These are phyloP conservation scores for Neomonachus schauinslandi DNA, from an alignment of 2,113 vertebrate species.

Conservation along the genomic window DNA sequence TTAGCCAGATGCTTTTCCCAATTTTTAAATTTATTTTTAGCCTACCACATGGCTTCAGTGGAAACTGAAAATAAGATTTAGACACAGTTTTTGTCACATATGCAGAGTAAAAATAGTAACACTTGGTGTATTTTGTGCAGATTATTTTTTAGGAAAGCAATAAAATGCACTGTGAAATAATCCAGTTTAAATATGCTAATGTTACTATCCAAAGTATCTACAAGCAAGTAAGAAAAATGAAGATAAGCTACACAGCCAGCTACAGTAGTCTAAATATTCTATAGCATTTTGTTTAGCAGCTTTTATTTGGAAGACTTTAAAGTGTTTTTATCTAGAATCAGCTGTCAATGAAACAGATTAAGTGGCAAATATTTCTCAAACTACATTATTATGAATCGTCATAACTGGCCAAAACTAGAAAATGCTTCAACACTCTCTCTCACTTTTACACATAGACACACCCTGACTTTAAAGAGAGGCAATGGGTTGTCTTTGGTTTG, in stretches of 20 bases:
- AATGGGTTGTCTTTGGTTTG: neutral
- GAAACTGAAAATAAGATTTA: constrained; percentile 70
- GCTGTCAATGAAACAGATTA: neutral
- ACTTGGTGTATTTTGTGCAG: constrained; percentile 65
- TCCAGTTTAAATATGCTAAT: constrained; percentile 39
- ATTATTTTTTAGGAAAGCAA: constrained; percentile 58
- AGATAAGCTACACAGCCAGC: neutral
- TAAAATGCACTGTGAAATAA: constrained; percentile 34
- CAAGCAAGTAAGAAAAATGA: neutral
- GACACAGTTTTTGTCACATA: constrained; percentile 72
- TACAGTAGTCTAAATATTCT: neutral
- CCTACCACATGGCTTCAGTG: constrained; percentile 67
- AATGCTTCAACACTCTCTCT: neutral
- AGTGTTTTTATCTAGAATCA: neutral
- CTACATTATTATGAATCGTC: neutral
- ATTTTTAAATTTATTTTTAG: constrained; percentile 79
- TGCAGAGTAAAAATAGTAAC: constrained; percentile 75
- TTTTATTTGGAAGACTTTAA: neutral
- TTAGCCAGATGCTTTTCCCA: constrained; percentile 74
- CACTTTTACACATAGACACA: neutral
- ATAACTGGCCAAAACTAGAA: neutral
- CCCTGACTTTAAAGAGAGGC: neutral
- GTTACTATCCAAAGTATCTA: neutral
- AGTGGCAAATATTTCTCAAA: neutral
- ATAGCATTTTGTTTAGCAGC: neutral